A percentile compares a stretch with the other conserved stretches of the same genome.
Evolutionary conservation across 1,140 invertebrate genomes (phyloP).

Genomic region (Matsumurasca onukii): DNA sequence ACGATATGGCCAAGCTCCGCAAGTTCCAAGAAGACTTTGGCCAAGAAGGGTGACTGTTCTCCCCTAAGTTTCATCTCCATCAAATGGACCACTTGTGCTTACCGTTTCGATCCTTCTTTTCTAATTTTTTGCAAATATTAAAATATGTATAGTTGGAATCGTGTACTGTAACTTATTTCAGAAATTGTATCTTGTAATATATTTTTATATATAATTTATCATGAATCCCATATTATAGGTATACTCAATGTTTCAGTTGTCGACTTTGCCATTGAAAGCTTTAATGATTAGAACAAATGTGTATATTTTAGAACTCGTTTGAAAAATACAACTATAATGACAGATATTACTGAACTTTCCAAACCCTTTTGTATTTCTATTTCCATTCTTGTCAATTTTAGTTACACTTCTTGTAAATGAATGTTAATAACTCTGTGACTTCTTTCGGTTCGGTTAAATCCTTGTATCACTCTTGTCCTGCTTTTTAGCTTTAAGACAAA

Average conservation of each 20-base stretch:
- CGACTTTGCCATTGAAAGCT: no score
- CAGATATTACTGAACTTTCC: no score
- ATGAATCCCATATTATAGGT: not conserved
- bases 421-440: no score
- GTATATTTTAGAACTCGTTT: no score
- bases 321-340: no score
- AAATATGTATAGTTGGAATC: conserved; percentile 3
- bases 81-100: conserved; percentile 19
- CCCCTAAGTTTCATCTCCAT: not conserved
- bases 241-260: no score
- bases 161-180: not conserved
- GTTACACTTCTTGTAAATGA: no score
- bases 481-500: no score
- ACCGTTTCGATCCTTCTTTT: not conserved
- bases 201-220: conserved; percentile 6
- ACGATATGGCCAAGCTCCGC: conserved; percentile 91
- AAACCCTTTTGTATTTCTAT: no score
- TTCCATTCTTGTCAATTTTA: no score
- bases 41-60: conserved; percentile 79
- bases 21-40: conserved; percentile 99
- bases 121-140: not conserved
- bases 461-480: no score
- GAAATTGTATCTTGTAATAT: not conserved
- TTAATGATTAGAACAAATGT: not conserved
- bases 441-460: no score